A percentile compares a stretch with the other conserved stretches of the same genome.
These are phyloP conservation scores for Canis aureus DNA, from an alignment of 2,113 vertebrate genomes.

Conservation along the genomic window DNA sequence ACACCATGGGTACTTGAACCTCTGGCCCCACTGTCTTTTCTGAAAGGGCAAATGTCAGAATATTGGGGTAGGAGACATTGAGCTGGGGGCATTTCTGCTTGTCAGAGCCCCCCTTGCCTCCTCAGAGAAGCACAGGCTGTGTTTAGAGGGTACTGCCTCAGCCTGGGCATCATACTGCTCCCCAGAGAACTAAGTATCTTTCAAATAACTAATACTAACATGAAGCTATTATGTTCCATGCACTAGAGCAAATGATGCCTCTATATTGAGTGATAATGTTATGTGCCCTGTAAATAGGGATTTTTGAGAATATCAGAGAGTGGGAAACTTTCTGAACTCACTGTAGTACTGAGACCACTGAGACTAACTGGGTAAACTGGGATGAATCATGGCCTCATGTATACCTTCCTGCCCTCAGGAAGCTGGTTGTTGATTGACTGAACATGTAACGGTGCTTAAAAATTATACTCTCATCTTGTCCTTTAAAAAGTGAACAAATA, in stretches of 20 bases:
- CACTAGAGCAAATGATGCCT: neutral
- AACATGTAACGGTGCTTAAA: neutral
- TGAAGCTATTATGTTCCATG: neutral
- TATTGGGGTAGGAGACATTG: neutral
- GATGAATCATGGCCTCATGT: neutral
- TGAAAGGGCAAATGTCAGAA: neutral
- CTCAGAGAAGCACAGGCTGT: neutral
- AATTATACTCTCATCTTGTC: neutral
- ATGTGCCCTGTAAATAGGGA: neutral
- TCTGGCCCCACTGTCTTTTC: neutral
- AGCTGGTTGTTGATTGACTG: neutral
- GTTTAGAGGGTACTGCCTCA: neutral
- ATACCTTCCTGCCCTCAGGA: rapidly evolving
- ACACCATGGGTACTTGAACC: neutral
- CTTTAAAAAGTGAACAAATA: neutral
- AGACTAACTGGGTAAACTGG: neutral
- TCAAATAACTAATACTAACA: neutral
- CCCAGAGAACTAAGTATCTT: neutral
- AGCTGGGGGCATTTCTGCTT: neutral
- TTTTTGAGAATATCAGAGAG: neutral
- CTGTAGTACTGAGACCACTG: neutral
- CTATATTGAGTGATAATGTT: no score
- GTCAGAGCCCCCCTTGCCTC: neutral
- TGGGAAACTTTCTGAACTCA: neutral
- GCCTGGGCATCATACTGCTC: neutral